Percentiles rank a stretch among this genome's conserved stretches.
These are phyloP conservation scores for Zootermopsis nevadensis DNA, from an alignment of 2,888 invertebrate species.

Conservation along the genomic window DNA sequence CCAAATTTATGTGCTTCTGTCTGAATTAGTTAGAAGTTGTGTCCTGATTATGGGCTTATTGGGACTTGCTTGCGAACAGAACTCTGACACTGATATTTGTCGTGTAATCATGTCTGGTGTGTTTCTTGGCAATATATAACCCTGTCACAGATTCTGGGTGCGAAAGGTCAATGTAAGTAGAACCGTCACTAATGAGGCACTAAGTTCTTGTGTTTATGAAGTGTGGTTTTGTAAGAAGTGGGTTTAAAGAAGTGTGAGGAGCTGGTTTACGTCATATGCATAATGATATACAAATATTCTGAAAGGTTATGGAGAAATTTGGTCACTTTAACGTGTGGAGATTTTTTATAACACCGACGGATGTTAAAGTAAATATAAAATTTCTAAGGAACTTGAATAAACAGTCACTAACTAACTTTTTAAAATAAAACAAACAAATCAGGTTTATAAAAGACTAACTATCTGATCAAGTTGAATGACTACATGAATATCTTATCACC, in stretches of 20 bases:
- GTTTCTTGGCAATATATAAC: neutral
- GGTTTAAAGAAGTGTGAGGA: neutral
- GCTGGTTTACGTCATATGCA: neutral
- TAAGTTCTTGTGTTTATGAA: neutral
- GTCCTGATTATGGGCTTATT: neutral
- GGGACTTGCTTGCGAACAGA: neutral
- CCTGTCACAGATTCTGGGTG: neutral
- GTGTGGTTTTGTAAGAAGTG: neutral
- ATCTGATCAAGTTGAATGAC: no score
- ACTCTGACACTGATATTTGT: neutral
- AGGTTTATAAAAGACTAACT: no score
- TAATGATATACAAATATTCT: neutral
- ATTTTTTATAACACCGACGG: no score
- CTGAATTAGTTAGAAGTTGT: neutral
- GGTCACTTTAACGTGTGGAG: neutral
- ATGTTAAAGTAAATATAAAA: no score
- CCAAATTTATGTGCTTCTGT: neutral
- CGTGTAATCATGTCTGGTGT: neutral
- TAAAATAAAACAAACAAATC: no score
- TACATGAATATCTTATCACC: no score
- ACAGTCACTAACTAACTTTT: no score
- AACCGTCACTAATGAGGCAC: neutral
- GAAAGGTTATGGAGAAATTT: neutral
- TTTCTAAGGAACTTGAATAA: no score
- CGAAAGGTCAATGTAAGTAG: neutral